A percentile compares a stretch with the other conserved stretches of the same genome.
Evolutionary conservation across 2,888 invertebrate species (phyloP).

Genomic region (Lagria hirta): DNA sequence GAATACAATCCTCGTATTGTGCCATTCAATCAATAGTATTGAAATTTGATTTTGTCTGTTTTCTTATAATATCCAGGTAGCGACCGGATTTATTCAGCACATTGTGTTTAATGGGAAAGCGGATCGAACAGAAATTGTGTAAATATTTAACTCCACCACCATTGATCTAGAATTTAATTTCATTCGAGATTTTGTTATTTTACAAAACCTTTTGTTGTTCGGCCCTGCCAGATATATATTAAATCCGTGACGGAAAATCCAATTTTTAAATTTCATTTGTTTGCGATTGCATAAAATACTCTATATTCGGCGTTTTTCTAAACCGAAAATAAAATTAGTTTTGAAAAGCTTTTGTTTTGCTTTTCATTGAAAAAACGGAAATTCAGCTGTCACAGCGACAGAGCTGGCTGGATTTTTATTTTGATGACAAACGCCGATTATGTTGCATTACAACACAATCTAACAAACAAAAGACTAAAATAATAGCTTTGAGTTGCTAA

Average conservation of each 20-base stretch:
- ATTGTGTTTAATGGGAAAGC: slow-evolving; percentile 35
- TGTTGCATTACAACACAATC: too few species aligned
- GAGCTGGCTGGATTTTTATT: too few species aligned
- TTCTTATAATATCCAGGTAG: slow-evolving; percentile 48
- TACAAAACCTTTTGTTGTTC: slow-evolving; percentile 19
- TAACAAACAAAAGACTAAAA: too few species aligned
- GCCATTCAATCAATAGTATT: slow-evolving; percentile 41
- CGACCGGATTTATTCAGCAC: slow-evolving; percentile 35
- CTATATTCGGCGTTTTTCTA: slow-evolving; percentile 7
- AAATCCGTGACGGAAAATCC: slow-evolving; percentile 27
- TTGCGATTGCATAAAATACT: slow-evolving; percentile 6
- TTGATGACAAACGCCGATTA: too few species aligned
- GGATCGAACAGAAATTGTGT: slow-evolving; percentile 31
- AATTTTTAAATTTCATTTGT: slow-evolving; percentile 21
- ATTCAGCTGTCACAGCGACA: slow-evolving; percentile 8
- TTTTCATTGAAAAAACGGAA: slow-evolving; percentile 13
- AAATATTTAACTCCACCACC: slow-evolving; percentile 32
- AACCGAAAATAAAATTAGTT: slow-evolving; percentile 18
- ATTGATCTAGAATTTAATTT: slow-evolving; percentile 28
- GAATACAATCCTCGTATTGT: slow-evolving; percentile 41
- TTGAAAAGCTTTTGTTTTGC: slow-evolving; percentile 13
- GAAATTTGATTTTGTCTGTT: slow-evolving; percentile 50
- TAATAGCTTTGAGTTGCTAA: too few species aligned
- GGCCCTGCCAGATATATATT: slow-evolving; percentile 25
- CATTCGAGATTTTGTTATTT: slow-evolving; percentile 25